phyloP scores from a whole-genome alignment of 1,140 invertebrate species.

The Odontomachus brunneus region DNA sequence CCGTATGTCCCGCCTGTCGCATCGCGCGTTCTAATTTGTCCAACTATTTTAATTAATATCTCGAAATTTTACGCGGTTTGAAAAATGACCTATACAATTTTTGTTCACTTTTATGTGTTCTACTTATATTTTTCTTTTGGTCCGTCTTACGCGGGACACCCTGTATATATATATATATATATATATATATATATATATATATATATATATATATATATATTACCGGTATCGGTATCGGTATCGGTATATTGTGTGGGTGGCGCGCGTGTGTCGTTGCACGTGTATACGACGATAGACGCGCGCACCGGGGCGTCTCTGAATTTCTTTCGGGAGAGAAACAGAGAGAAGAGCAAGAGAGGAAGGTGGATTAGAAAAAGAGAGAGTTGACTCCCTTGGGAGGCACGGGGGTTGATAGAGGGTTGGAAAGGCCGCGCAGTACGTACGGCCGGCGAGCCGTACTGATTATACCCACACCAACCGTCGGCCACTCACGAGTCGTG shows the following conservation, averaged over 20 bases:
- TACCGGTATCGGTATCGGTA: not conserved
- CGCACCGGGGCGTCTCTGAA: slow-evolving; percentile 26
- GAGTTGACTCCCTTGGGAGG: slow-evolving; percentile 52
- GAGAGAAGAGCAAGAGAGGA: slow-evolving; percentile 23
- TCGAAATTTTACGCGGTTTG: no score
- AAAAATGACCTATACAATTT: no score
- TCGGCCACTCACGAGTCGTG: slow-evolving; percentile 55
- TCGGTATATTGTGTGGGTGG: not conserved
- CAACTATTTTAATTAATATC: no score
- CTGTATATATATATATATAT: no score
- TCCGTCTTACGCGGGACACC: no score
- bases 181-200: no score
- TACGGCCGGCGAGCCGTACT: slow-evolving; percentile 70
- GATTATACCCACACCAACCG: slow-evolving; percentile 70
- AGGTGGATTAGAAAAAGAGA: slow-evolving; percentile 50
- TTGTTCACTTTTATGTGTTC: no score
- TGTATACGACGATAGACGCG: slow-evolving; percentile 1
- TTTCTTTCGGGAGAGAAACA: slow-evolving; percentile 59
- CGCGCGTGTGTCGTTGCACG: not conserved
- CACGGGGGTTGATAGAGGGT: slow-evolving; percentile 30
- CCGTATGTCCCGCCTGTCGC: no score
- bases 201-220: no score
- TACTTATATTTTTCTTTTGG: no score
- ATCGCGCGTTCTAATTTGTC: no score
- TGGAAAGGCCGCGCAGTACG: slow-evolving; percentile 38